Base-by-base conservation (phyloP, 2,888 invertebrate genomes). In the Drepanosiphum platanoidis region DNA sequence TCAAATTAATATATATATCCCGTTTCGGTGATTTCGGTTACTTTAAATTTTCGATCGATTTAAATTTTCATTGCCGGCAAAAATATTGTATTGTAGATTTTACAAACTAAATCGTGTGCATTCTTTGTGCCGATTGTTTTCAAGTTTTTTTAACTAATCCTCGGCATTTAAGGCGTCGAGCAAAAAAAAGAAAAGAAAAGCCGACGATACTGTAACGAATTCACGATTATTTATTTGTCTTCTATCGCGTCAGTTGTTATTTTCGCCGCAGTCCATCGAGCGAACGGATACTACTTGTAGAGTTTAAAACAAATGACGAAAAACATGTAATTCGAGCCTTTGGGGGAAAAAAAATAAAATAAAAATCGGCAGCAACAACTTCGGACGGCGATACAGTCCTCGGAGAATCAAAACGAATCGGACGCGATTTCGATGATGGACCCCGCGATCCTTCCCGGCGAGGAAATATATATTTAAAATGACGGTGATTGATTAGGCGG, bases 401-500 rank as follows among this genome's bases (percentile, higher is more conserved):
- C 34, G 70, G 22, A 70, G 52, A 80, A 70, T 32, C n/a, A n/a
- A 46, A 68, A 80, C 34, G 32, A 42, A 82, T 82, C 61, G 15
- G 72, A 61, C n/a, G 13, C 4, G 42, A 72, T 61, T 39, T 70
- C 27, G n/a, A 32, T 72, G 58, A 72, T 32, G 39, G 36, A 39
- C 30, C 18, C 27, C n/a, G n/a, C n/a, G n/a, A 66, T 78, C 39
- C 61, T 72, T 39, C 39, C 7, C 15, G 22, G 8, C n/a, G 18
- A 15, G 18, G 27, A 82, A 71, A 42, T 72, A 72, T 70, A 70
- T 61, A 82, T 82, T 82, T 42, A 32, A 32, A 61, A 82, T 61
- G 72, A 72, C 72, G 42, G 52, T 72, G 72, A 82, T 72, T 72
- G 72, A 82, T 82, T 39, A 39, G 61, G 39, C 52, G n/a, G 5